Conservation (phyloP, 2,888 invertebrate species). For the Allygus modestus region DNA sequence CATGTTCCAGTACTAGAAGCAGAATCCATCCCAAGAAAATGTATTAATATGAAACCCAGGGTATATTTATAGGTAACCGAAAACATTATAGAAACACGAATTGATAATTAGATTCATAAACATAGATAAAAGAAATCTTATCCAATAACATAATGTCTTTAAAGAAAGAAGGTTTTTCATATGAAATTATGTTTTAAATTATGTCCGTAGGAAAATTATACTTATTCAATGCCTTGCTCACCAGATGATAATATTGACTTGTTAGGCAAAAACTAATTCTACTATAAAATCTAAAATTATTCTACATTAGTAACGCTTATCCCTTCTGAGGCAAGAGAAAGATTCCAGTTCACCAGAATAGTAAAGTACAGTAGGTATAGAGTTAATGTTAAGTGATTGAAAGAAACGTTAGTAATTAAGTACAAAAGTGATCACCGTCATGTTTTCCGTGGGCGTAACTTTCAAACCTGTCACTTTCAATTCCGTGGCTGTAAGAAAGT, state of each 20-base stretch:
- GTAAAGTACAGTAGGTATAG: constrained; percentile 13
- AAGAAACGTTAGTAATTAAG: constrained; percentile 12
- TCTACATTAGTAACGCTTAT: not conserved
- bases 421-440: constrained; percentile 21
- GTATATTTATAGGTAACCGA: too few relatives aligned
- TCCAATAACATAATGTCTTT: too few relatives aligned
- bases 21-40: not conserved
- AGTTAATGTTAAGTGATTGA: constrained; percentile 5
- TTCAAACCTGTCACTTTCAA: constrained; percentile 19
- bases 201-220: too few relatives aligned
- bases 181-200: too few relatives aligned
- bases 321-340: not conserved
- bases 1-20: not conserved
- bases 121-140: too few relatives aligned
- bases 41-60: not conserved
- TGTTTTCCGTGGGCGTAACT: not conserved
- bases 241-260: too few relatives aligned
- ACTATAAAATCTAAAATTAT: not conserved
- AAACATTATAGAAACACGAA: too few relatives aligned
- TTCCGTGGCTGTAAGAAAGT: constrained; percentile 10
- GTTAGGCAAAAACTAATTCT: too few relatives aligned
- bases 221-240: too few relatives aligned
- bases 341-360: constrained; percentile 5
- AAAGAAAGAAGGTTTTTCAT: too few relatives aligned
- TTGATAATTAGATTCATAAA: too few relatives aligned